A percentile compares a stretch with the other conserved stretches of the same genome.
Conservation (phyloP, 2,888 invertebrate genomes). For the Apamea epomidion region DNA sequence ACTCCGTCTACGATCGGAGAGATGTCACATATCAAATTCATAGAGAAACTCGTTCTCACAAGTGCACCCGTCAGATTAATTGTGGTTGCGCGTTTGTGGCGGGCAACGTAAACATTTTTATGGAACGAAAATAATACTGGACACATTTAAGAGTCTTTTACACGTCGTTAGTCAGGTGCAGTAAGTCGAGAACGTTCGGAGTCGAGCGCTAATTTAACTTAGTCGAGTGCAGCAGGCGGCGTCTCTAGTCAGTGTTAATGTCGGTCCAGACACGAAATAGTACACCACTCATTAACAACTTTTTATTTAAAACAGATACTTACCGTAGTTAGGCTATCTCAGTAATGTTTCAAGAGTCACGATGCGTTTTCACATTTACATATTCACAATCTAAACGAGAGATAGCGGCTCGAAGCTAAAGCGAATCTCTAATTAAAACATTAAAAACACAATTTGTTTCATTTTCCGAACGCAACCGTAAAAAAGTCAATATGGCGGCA, state of each 20-base stretch:
- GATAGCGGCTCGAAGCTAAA: conserved; percentile 79
- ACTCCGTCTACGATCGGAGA: conserved; percentile 80
- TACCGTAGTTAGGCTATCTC: conserved; percentile 65
- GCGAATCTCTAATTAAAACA: conserved; percentile 83
- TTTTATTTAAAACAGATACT: conserved; percentile 67
- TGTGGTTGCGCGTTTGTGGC: conserved; percentile 75
- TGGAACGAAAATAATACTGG: conserved; percentile 66
- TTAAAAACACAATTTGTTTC: conserved; percentile 83
- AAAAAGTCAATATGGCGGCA: conserved; percentile 76
- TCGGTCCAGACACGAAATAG: conserved; percentile 32
- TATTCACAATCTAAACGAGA: conserved; percentile 79
- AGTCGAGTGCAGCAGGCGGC: conserved; percentile 20
- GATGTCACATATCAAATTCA: conserved; percentile 85
- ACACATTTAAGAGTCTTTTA: conserved; percentile 65
- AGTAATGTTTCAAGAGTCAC: conserved; percentile 80
- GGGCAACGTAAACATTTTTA: conserved; percentile 76
- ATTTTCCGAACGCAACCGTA: conserved; percentile 73
- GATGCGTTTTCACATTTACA: conserved; percentile 77
- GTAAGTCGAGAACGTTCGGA: conserved; percentile 40
- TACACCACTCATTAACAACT: conserved; percentile 70
- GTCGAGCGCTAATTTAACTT: conserved; percentile 40
- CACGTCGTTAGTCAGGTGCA: conserved; percentile 62
- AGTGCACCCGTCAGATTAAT: conserved; percentile 84
- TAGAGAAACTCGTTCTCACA: conserved; percentile 79
- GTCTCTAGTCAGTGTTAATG: conserved; percentile 33